Conservation (phyloP, 2,797 vertebrate species). For the Parotocinclus haroldoi region DNA sequence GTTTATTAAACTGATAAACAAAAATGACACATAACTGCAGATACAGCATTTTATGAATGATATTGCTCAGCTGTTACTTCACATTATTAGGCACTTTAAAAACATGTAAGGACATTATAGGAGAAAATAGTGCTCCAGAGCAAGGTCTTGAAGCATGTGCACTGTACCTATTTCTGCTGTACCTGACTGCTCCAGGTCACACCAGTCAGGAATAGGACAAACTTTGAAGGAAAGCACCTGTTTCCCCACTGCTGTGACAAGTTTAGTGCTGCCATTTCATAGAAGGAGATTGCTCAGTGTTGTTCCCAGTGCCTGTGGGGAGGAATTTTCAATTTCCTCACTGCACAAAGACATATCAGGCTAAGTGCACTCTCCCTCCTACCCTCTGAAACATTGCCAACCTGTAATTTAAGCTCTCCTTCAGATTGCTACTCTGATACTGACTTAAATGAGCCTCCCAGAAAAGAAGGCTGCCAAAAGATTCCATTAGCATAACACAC, state of each 20-base stretch:
- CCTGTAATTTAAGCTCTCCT: conserved; percentile 46
- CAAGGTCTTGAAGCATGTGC: conserved; percentile 9
- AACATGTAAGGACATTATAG: conserved; percentile 22
- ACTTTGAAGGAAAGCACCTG: conserved; percentile 26
- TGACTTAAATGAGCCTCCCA: conserved; percentile 44
- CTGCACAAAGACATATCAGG: conserved; percentile 49
- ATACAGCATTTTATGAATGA: conserved; percentile 7
- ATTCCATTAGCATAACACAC: conserved; percentile 46
- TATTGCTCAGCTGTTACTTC: conserved; percentile 5
- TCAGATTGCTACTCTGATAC: conserved; percentile 44
- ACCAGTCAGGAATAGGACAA: conserved; percentile 26
- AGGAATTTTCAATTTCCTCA: conserved; percentile 52
- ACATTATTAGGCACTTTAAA: conserved; percentile 24
- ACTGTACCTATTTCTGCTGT: conserved; percentile 21
- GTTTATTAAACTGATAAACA: too few relatives aligned
- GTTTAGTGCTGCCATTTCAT: conserved; percentile 31
- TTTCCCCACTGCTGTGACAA: conserved; percentile 30
- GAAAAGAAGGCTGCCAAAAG: conserved; percentile 37
- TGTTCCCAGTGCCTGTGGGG: conserved; percentile 31
- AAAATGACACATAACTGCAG: conserved; percentile 25
- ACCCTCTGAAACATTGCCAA: conserved; percentile 50
- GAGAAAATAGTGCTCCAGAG: conserved; percentile 20
- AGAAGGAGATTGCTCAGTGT: conserved; percentile 36
- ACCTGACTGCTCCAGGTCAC: conserved; percentile 21
- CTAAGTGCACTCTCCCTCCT: conserved; percentile 41